phyloP scores from a whole-genome alignment of 2,888 invertebrate genomes.

The Agrochola litura region DNA sequence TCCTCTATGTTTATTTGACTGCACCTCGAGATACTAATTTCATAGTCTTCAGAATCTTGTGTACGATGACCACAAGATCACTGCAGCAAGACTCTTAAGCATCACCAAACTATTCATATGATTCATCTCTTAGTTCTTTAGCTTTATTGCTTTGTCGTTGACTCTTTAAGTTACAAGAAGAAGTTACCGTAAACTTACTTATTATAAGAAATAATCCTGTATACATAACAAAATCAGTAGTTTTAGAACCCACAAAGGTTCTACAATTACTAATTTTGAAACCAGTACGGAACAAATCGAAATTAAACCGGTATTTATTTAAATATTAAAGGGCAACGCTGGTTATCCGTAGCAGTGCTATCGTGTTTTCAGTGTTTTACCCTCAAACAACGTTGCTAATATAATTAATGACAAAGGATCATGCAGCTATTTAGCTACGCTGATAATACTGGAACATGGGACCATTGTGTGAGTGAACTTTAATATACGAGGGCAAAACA shows the following conservation, averaged over 20 bases:
- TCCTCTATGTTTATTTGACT: not conserved
- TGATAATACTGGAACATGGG: conserved; percentile 14
- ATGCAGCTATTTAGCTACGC: conserved; percentile 29
- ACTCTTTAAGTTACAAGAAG: not conserved
- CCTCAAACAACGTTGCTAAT: conserved; percentile 33
- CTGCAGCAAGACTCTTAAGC: not conserved
- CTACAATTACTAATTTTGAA: not conserved
- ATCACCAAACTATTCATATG: not conserved
- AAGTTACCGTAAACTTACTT: not conserved
- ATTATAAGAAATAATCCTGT: not conserved
- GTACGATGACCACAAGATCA: too few species aligned
- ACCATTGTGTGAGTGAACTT: conserved; percentile 10
- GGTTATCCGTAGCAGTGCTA: conserved; percentile 14
- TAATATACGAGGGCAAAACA: not conserved
- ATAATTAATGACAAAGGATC: conserved; percentile 40
- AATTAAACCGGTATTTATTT: not conserved
- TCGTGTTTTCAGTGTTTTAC: conserved; percentile 33
- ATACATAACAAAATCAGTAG: too few species aligned
- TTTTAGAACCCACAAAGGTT: not conserved
- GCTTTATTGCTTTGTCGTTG: not conserved
- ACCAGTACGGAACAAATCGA: not conserved
- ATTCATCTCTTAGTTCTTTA: too few species aligned
- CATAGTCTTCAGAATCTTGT: not conserved
- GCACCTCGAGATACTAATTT: not conserved
- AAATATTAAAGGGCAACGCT: not conserved